Base-by-base conservation (phyloP, 2,113 vertebrate species). In the Micromys minutus region DNA sequence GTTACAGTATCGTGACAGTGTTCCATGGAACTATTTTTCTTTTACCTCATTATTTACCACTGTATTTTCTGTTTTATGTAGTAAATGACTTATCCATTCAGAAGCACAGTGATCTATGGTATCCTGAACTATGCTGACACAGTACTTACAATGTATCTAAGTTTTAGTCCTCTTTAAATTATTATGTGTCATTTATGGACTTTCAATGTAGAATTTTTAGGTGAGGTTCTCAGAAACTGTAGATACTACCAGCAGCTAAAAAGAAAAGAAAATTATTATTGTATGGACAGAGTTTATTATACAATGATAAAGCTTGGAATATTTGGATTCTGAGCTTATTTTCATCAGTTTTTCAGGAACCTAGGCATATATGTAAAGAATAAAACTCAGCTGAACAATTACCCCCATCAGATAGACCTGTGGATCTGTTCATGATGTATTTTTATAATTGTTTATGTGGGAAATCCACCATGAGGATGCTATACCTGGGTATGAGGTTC, bases 21-120 rank as follows among this genome's bases (percentile, higher is more conserved):
- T 85, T 95, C 87, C 92, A 75, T 50, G 34, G 19, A 80, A 29
- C 0, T 55, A 5, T 55, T 97, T 97, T 74, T 90, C 3, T 22
- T 95, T 96, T 15, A 69, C 93, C 97, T 92, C 34, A 77, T 26
- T 85, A 74, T n/a, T 55, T 91, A 69, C 95, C 19, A 39, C 29
- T 22, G 10, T 84, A n/a, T 83, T 95, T 75, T 88, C 69, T 86
- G 17, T 77, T 80, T 93, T 94, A 36, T 57, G 55, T 94, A 96
- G 97, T 96, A 97, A 98, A 94, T 96, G 59, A 67, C 81, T 96
- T 83, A 61, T 92, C 59, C 74, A 72, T 89, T 97, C 96, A 84
- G 75, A 80, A 84, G 94, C 92, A 93, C 47, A 96, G 63, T 42
- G n/a, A 91, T 96, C 26, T 69, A 85, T 59, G 86, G 29, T 76